phyloP scores from a whole-genome alignment of 2,113 vertebrate species.

The Eulemur rufifrons region DNA sequence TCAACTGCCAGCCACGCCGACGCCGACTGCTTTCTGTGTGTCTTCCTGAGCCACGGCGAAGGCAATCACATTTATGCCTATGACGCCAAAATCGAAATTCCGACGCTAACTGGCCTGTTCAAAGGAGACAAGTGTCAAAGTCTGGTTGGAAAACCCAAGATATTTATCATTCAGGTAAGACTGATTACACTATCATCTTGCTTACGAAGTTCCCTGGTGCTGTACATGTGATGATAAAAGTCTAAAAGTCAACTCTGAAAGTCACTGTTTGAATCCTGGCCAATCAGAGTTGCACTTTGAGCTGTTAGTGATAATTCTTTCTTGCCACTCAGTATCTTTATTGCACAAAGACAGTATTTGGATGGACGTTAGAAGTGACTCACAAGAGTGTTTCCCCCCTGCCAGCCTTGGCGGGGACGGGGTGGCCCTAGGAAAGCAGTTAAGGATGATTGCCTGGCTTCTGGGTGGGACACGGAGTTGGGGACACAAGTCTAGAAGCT shows the following conservation, averaged over 20 bases:
- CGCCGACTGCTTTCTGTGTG: constrained; percentile 93
- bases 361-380: not conserved
- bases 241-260: not conserved
- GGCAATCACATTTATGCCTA: constrained; percentile 89
- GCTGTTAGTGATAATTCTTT: not conserved
- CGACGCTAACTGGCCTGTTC: constrained; percentile 88
- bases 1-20: constrained; percentile 86
- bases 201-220: not conserved
- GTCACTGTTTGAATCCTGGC: not conserved
- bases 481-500: not conserved
- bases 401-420: not conserved
- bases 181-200: not conserved
- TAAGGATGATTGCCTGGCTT: not conserved
- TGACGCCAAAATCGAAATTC: constrained; percentile 89
- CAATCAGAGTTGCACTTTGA: not conserved
- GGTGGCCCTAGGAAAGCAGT: not conserved
- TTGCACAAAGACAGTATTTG: not conserved
- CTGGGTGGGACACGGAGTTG: not conserved
- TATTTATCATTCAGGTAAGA: constrained; percentile 97
- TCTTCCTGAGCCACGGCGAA: constrained; percentile 95
- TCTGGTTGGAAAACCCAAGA: constrained; percentile 96
- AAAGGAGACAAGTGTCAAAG: constrained; percentile 92
- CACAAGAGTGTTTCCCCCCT: not conserved
- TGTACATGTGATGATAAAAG: not conserved
- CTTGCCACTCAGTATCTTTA: not conserved